A percentile compares a stretch with the other conserved stretches of the same genome.
phyloP scores from a whole-genome alignment of 2,888 invertebrate genomes.

The Eupeodes luniger region DNA sequence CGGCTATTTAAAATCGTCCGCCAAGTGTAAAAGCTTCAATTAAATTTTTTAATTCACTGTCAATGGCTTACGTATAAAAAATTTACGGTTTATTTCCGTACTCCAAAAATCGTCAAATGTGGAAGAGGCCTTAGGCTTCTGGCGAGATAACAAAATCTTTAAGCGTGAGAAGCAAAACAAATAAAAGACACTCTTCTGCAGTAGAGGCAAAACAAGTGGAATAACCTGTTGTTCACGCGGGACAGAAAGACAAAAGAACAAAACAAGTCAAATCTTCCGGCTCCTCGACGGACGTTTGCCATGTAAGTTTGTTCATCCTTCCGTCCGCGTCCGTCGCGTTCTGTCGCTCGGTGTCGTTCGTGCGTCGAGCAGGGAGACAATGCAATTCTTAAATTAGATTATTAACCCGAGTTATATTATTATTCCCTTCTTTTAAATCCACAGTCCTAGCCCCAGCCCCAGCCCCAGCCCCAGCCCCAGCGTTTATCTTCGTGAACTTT shows the following conservation, averaged over 20 bases:
- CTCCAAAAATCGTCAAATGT: background rate
- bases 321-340: background rate
- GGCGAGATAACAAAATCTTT: slow-evolving; percentile 11
- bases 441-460: background rate
- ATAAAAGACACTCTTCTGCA: slow-evolving; percentile 5
- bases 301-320: no score
- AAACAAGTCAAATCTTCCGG: slow-evolving; percentile 11
- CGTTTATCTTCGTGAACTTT: background rate
- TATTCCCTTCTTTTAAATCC: slow-evolving; percentile 11
- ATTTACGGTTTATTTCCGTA: background rate
- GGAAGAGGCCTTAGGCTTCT: background rate
- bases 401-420: slow-evolving; percentile 46
- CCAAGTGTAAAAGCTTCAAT: no score
- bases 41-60: no score
- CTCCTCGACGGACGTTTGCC: background rate
- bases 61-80: no score
- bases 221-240: slow-evolving; percentile 25
- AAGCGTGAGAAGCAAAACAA: slow-evolving; percentile 37
- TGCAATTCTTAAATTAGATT: slow-evolving; percentile 57
- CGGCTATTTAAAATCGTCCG: no score
- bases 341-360: background rate
- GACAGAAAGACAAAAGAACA: slow-evolving; percentile 20
- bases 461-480: background rate
- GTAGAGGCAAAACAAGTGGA: slow-evolving; percentile 10
- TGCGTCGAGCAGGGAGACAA: slow-evolving; percentile 38